Evolutionary conservation across 2,797 vertebrate genomes (phyloP).

Genomic region (Hoplostethus mediterraneus): DNA sequence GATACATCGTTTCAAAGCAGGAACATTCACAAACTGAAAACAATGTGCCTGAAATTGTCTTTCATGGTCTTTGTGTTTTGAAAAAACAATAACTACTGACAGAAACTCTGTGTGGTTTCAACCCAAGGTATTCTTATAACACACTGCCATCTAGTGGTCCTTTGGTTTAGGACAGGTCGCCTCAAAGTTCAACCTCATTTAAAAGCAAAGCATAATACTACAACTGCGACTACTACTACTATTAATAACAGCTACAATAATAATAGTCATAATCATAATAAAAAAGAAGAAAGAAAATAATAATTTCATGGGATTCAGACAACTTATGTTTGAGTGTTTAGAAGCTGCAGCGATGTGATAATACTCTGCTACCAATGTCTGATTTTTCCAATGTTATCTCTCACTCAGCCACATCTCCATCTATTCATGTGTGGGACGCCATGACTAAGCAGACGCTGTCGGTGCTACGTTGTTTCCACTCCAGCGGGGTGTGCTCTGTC

Average conservation of each 20-base stretch:
- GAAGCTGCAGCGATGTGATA: too few relatives aligned
- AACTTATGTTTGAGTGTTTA: background rate
- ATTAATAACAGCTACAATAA: too few relatives aligned
- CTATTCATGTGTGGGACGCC: slow-evolving; percentile 97
- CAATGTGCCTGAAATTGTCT: background rate
- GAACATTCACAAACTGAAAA: background rate
- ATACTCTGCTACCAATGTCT: too few relatives aligned
- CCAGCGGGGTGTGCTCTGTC: slow-evolving; percentile 94
- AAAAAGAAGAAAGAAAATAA: background rate
- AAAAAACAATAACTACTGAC: background rate
- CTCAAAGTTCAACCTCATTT: background rate
- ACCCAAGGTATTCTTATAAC: slow-evolving; percentile 28
- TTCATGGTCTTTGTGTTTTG: background rate
- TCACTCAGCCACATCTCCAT: slow-evolving; percentile 92
- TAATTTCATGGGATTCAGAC: background rate
- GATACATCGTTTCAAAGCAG: background rate
- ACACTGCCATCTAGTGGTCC: slow-evolving; percentile 74
- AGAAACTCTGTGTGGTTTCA: background rate
- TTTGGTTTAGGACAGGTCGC: background rate
- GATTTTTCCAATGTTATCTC: background rate
- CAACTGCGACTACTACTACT: too few relatives aligned
- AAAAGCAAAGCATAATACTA: too few relatives aligned
- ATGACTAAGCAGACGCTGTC: slow-evolving; percentile 96
- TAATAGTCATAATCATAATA: too few relatives aligned
- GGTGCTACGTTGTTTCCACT: slow-evolving; percentile 94